A percentile compares a stretch with the other conserved stretches of the same genome.
These are phyloP conservation scores for Macrotrachela quadricornifera DNA, from an alignment of 1,140 invertebrate genomes.

Conservation along the genomic window DNA sequence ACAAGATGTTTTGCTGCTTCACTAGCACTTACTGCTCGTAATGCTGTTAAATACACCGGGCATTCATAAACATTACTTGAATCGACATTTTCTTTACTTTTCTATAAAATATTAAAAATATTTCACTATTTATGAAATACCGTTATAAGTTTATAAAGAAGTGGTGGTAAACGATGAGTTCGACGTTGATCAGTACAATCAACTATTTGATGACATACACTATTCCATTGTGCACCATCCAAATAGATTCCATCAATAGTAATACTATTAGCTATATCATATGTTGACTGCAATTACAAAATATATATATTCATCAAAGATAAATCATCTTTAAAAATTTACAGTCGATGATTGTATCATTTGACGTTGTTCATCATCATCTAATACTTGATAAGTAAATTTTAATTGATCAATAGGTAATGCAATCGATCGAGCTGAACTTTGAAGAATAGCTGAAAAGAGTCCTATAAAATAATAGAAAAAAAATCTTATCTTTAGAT, in stretches of 20 bases:
- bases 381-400: background rate
- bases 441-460: conserved; percentile 61
- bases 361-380: background rate
- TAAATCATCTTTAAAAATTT: background rate
- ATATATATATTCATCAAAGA: background rate
- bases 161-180: background rate
- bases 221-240: conserved; percentile 3
- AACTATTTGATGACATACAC: background rate
- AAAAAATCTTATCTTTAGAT: background rate
- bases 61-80: background rate
- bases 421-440: conserved; percentile 53
- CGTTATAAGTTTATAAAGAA: background rate
- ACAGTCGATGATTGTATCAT: background rate
- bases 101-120: background rate
- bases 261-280: background rate
- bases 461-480: conserved; percentile 34
- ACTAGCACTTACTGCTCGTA: background rate
- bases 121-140: background rate
- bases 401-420: conserved; percentile 57
- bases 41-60: conserved; percentile 4
- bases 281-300: background rate
- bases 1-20: background rate
- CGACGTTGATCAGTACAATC: background rate
- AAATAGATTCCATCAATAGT: conserved; percentile 1
- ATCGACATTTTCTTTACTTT: background rate